phyloP scores from a whole-genome alignment of 2,113 vertebrate species.

The Sminthopsis crassicaudata region DNA sequence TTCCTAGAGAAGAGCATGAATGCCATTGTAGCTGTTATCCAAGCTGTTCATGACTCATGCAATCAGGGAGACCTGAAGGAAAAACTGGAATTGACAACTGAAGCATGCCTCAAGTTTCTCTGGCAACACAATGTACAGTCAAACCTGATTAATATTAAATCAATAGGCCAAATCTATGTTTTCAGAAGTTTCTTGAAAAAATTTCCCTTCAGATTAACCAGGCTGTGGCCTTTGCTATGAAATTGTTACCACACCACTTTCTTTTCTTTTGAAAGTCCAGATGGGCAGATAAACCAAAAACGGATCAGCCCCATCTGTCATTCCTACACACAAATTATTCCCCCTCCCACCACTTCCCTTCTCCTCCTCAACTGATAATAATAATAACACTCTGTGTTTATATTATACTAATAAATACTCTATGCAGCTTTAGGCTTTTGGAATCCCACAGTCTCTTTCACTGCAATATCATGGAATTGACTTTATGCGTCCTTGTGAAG shows the following conservation, averaged over 20 bases:
- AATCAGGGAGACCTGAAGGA: not conserved
- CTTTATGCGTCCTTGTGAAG: constrained; percentile 15
- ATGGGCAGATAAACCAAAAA: constrained; percentile 80
- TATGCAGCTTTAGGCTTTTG: constrained; percentile 7
- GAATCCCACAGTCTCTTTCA: constrained; percentile 33
- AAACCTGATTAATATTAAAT: constrained; percentile 75
- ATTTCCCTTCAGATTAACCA: constrained; percentile 69
- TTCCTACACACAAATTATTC: constrained; percentile 76
- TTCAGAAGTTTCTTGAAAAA: constrained; percentile 74
- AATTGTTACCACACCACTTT: constrained; percentile 80
- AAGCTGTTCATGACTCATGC: not conserved
- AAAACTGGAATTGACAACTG: constrained; percentile 53
- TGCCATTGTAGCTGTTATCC: constrained; percentile 21
- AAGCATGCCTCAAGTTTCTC: constrained; percentile 36
- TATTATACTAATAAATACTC: constrained; percentile 17
- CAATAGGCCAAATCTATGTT: constrained; percentile 62
- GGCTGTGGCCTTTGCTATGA: constrained; percentile 75
- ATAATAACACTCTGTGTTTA: not conserved
- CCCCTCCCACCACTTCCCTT: constrained; percentile 63
- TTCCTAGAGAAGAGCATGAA: constrained; percentile 60
- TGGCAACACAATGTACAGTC: constrained; percentile 59
- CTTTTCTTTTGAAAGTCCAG: constrained; percentile 80
- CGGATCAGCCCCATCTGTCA: constrained; percentile 81
- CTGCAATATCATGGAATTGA: constrained; percentile 35
- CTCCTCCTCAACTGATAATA: constrained; percentile 24